Evolutionary conservation across 1,140 invertebrate genomes (phyloP).

Genomic region (Aphis gossypii): DNA sequence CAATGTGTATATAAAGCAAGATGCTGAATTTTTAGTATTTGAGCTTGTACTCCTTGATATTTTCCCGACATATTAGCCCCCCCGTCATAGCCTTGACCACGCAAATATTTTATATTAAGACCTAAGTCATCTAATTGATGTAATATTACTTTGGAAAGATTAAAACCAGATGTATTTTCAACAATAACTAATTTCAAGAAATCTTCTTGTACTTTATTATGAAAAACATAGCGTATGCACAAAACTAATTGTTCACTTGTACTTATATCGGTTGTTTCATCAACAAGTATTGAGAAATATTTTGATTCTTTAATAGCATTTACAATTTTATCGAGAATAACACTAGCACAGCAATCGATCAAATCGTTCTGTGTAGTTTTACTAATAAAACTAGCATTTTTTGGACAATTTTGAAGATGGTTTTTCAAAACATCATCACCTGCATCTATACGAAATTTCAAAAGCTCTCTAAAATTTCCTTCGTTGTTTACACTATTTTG

Average conservation of each 20-base stretch:
- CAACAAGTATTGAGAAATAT: slow-evolving; percentile 49
- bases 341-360: slow-evolving; percentile 40
- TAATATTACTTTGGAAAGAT: too few relatives aligned
- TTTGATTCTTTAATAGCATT: slow-evolving; percentile 43
- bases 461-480: slow-evolving; percentile 30
- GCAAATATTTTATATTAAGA: too few relatives aligned
- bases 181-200: too few relatives aligned
- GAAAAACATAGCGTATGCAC: too few relatives aligned
- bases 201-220: too few relatives aligned
- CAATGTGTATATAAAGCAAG: too few relatives aligned
- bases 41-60: too few relatives aligned
- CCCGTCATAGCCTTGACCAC: too few relatives aligned
- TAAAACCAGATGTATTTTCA: too few relatives aligned
- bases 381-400: slow-evolving; percentile 60
- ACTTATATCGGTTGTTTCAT: slow-evolving; percentile 22
- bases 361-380: slow-evolving; percentile 55
- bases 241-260: not conserved
- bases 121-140: too few relatives aligned
- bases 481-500: slow-evolving; percentile 4
- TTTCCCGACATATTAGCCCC: too few relatives aligned
- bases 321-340: slow-evolving; percentile 51
- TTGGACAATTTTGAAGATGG: slow-evolving; percentile 57
- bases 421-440: slow-evolving; percentile 59
- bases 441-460: slow-evolving; percentile 52
- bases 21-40: too few relatives aligned